Percentiles rank a stretch among this genome's conserved stretches.
phyloP scores from a whole-genome alignment of 2,888 invertebrate genomes.

The Rhopalosiphum nymphaeae region DNA sequence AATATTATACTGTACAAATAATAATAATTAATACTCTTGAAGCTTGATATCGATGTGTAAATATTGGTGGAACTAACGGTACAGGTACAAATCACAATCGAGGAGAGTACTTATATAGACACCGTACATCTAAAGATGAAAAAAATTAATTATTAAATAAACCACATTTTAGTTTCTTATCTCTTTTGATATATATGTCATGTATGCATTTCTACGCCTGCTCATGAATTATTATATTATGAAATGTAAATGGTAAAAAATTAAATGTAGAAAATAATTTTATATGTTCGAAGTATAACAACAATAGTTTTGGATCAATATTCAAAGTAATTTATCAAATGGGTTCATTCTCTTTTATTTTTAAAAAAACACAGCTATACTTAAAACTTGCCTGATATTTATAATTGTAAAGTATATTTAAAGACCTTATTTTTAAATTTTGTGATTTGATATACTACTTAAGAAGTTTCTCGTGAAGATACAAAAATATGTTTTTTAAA shows the following conservation, averaged over 20 bases:
- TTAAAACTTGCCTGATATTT: too few relatives aligned
- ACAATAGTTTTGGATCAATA: neutral
- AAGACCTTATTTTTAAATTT: too few relatives aligned
- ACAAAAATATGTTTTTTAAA: too few relatives aligned
- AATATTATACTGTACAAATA: neutral
- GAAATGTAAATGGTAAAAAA: neutral
- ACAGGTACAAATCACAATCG: neutral
- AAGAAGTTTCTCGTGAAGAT: too few relatives aligned
- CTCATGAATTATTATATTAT: neutral
- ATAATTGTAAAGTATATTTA: too few relatives aligned
- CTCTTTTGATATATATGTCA: neutral
- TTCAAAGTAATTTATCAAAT: too few relatives aligned
- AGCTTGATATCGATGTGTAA: neutral
- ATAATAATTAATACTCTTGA: constrained; percentile 5
- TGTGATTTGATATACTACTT: too few relatives aligned
- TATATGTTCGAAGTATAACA: neutral
- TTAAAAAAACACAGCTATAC: too few relatives aligned
- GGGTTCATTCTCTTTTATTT: too few relatives aligned
- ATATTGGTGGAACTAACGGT: neutral
- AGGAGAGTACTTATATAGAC: neutral
- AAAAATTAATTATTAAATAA: neutral
- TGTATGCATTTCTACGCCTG: neutral
- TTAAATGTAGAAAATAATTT: neutral
- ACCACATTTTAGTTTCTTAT: neutral
- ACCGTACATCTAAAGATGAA: neutral